Percentiles rank a stretch among this genome's conserved stretches.
Conservation (phyloP, 2,888 invertebrate genomes). For the Barypeithes pellucidus region DNA sequence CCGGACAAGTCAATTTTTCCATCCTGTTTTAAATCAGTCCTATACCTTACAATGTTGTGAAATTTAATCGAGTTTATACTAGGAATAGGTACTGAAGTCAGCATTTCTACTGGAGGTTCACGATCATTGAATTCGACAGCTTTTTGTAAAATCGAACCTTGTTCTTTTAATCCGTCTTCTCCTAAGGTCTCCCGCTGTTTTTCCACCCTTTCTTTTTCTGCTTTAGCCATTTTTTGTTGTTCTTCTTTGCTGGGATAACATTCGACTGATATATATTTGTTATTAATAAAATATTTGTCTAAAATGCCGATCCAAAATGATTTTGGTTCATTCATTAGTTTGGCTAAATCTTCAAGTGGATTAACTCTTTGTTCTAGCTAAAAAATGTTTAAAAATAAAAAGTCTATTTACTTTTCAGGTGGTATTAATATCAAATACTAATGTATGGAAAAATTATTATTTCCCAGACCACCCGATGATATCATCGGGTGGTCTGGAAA, state of each 20-base stretch:
- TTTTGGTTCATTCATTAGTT: constrained; percentile 76
- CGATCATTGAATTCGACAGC: constrained; percentile 86
- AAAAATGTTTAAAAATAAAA: too few relatives aligned
- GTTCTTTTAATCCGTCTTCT: constrained; percentile 77
- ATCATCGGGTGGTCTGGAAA: too few relatives aligned
- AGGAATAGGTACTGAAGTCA: constrained; percentile 85
- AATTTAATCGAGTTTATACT: constrained; percentile 82
- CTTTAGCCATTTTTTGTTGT: constrained; percentile 78
- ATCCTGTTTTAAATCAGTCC: constrained; percentile 66
- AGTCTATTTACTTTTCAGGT: too few relatives aligned
- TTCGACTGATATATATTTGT: constrained; percentile 77
- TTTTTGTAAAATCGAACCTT: constrained; percentile 75
- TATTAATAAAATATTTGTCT: constrained; percentile 78
- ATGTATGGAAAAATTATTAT: too few relatives aligned
- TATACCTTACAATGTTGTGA: constrained; percentile 73
- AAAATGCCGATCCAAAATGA: constrained; percentile 84
- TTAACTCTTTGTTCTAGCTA: constrained; percentile 82
- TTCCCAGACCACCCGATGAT: too few relatives aligned
- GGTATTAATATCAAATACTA: too few relatives aligned
- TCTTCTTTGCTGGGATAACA: constrained; percentile 78
- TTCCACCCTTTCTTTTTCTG: constrained; percentile 82
- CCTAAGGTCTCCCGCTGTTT: constrained; percentile 79
- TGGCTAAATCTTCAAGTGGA: constrained; percentile 76
- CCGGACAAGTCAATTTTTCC: constrained; percentile 75
- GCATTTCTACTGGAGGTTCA: constrained; percentile 80